phyloP scores from a whole-genome alignment of 1,140 invertebrate species.

The Drosophila chauvacae region DNA sequence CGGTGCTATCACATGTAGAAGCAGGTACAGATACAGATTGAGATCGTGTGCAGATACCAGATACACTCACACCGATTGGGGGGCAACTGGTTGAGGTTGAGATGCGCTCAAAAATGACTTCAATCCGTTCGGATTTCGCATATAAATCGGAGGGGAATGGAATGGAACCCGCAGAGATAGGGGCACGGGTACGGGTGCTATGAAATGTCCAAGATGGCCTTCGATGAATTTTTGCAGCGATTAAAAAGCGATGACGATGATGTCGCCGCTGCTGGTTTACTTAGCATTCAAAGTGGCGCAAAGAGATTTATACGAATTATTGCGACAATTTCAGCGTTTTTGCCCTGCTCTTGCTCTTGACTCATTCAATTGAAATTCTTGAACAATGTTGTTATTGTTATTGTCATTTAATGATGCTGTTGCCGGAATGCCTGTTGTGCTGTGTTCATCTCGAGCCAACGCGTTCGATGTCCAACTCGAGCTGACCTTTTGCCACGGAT shows the following conservation, averaged over 20 bases:
- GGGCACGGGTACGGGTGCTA: slow-evolving; percentile 43
- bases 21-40: slow-evolving; percentile 27
- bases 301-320: slow-evolving; percentile 65
- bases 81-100: slow-evolving; percentile 71
- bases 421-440: slow-evolving; percentile 1
- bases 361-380: slow-evolving; percentile 57
- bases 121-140: slow-evolving; percentile 58
- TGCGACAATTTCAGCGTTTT: slow-evolving; percentile 42
- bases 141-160: slow-evolving; percentile 21
- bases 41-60: slow-evolving; percentile 18
- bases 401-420: slow-evolving; percentile 52
- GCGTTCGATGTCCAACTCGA: slow-evolving; percentile 39
- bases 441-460: slow-evolving; percentile 46
- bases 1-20: slow-evolving; percentile 14
- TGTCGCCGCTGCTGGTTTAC: slow-evolving; percentile 50
- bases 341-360: slow-evolving; percentile 35
- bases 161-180: slow-evolving; percentile 10
- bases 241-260: slow-evolving; percentile 74
- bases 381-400: slow-evolving; percentile 37
- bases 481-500: slow-evolving; percentile 46
- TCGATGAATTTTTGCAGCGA: slow-evolving; percentile 72
- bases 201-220: slow-evolving; percentile 79
- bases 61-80: slow-evolving; percentile 15
- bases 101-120: slow-evolving; percentile 75
- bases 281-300: slow-evolving; percentile 69